phyloP scores from a whole-genome alignment of 1,140 invertebrate genomes.

The Monomorium pharaonis region DNA sequence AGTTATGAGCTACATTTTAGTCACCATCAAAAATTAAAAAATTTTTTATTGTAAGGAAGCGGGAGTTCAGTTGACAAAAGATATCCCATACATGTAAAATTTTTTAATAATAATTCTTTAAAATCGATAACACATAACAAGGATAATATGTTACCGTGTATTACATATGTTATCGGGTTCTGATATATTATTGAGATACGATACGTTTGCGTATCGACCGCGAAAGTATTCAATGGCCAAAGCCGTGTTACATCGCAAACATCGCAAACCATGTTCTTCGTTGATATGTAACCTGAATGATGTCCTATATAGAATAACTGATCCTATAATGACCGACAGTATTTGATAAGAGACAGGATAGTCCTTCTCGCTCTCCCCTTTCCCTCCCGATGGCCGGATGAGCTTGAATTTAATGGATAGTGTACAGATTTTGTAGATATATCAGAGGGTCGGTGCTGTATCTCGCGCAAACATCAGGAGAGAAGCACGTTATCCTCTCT shows the following conservation, averaged over 20 bases:
- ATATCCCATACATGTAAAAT: too few species aligned
- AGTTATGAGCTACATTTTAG: too few species aligned
- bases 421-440: slow-evolving; percentile 82
- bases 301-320: slow-evolving; percentile 12
- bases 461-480: slow-evolving; percentile 78
- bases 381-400: slow-evolving; percentile 66
- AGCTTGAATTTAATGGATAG: slow-evolving; percentile 81
- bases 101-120: neutral
- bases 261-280: slow-evolving; percentile 51
- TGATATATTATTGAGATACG: slow-evolving; percentile 51
- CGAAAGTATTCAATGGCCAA: slow-evolving; percentile 47
- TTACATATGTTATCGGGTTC: neutral
- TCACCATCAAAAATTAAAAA: too few species aligned
- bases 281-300: slow-evolving; percentile 64
- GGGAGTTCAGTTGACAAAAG: too few species aligned
- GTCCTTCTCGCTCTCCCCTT: too few species aligned
- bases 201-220: slow-evolving; percentile 27
- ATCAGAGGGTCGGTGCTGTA: slow-evolving; percentile 78
- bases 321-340: slow-evolving; percentile 61
- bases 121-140: neutral
- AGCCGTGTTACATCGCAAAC: slow-evolving; percentile 58
- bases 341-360: slow-evolving; percentile 68
- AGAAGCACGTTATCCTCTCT: slow-evolving; percentile 78
- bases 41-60: too few species aligned
- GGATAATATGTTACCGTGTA: neutral